Conservation (phyloP, 2,797 vertebrate species). For the Malurus leucopterus region DNA sequence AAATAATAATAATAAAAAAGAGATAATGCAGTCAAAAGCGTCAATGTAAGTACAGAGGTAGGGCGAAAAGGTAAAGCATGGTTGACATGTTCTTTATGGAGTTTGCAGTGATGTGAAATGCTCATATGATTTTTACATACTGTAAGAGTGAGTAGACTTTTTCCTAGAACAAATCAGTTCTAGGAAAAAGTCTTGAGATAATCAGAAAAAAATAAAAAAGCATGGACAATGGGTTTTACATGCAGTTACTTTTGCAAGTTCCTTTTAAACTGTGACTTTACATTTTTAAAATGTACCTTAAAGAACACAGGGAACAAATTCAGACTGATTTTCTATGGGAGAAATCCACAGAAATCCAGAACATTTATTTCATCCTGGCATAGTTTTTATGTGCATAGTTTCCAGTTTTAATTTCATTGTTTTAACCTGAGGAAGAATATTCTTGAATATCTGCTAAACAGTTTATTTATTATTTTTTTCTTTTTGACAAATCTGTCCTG, state of each 20-base stretch:
- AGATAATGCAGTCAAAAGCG: background rate
- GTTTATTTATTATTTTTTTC: background rate
- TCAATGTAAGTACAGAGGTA: background rate
- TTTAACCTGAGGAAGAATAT: background rate
- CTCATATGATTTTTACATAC: background rate
- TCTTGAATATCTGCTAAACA: background rate
- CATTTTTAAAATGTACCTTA: background rate
- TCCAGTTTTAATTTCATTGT: background rate
- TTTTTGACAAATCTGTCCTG: background rate
- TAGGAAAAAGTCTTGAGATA: background rate
- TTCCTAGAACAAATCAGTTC: background rate
- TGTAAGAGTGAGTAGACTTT: background rate
- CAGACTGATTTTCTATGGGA: background rate
- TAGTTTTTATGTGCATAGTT: background rate
- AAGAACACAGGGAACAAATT: constrained; percentile 14
- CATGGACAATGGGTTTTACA: background rate
- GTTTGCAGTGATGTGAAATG: background rate
- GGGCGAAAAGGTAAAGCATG: accelerated
- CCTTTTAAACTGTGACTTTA: background rate
- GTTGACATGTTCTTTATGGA: background rate
- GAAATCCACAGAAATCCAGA: background rate
- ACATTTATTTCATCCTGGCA: background rate
- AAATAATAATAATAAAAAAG: no score
- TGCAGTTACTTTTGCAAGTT: background rate
- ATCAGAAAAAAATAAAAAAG: background rate